phyloP scores from a whole-genome alignment of 1,140 invertebrate genomes.

The Stegodyphus dumicola region DNA sequence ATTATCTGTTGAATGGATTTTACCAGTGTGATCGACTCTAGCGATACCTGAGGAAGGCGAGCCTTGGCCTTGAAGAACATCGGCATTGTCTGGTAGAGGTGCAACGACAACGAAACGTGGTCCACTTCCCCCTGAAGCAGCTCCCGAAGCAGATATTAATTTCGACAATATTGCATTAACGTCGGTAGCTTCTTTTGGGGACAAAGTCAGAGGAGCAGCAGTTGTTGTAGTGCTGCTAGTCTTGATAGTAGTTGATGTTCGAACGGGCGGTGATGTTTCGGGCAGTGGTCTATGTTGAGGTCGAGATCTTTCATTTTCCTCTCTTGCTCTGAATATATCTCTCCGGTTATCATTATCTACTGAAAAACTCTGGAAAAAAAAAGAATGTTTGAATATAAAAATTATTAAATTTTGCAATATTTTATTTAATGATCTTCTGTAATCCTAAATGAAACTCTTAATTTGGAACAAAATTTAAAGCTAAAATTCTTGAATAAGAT shows the following conservation, averaged over 20 bases:
- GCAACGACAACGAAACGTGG: constrained; percentile 53
- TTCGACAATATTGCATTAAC: constrained; percentile 50
- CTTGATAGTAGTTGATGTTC: not conserved
- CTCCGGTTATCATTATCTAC: constrained; percentile 1
- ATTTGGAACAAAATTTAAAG: too few relatives aligned
- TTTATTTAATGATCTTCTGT: too few relatives aligned
- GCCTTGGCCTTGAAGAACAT: not conserved
- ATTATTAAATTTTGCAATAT: too few relatives aligned
- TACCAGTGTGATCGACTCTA: constrained; percentile 15
- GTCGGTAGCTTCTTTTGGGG: constrained; percentile 34
- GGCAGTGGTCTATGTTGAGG: not conserved
- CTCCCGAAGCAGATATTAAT: constrained; percentile 54
- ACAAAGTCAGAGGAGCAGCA: constrained; percentile 2
- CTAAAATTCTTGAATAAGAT: too few relatives aligned
- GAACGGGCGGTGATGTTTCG: not conserved
- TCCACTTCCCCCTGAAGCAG: constrained; percentile 28
- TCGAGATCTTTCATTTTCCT: constrained; percentile 21
- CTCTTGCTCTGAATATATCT: constrained; percentile 38
- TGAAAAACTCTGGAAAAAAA: constrained; percentile 29
- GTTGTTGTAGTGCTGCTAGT: constrained; percentile 15
- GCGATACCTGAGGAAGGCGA: not conserved
- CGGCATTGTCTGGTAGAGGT: constrained; percentile 37
- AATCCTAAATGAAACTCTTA: too few relatives aligned
- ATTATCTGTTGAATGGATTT: not conserved
- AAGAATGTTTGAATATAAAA: too few relatives aligned